Conservation (phyloP, 2,888 invertebrate genomes). For the Epirrita christyi region DNA sequence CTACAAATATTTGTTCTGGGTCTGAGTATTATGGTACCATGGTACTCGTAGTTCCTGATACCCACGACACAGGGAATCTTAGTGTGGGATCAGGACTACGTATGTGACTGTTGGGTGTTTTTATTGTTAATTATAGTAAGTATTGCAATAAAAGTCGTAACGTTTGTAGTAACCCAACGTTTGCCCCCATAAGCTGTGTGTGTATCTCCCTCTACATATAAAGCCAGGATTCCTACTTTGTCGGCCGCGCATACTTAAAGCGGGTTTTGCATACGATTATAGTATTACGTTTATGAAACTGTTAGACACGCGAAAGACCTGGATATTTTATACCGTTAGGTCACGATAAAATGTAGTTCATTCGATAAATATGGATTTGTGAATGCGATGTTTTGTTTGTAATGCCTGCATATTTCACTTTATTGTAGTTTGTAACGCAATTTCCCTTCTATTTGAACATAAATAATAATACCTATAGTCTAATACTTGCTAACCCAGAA, state of each 20-base stretch:
- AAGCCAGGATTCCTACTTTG: slow-evolving; percentile 33
- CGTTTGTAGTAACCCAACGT: not conserved
- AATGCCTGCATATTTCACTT: slow-evolving; percentile 12
- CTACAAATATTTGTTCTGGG: too few relatives aligned
- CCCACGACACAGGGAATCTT: too few relatives aligned
- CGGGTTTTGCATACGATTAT: slow-evolving; percentile 57
- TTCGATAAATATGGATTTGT: slow-evolving; percentile 24
- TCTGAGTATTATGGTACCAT: too few relatives aligned
- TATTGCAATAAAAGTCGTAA: too few relatives aligned
- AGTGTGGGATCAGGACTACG: too few relatives aligned
- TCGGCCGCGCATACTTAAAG: slow-evolving; percentile 49
- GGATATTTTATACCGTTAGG: slow-evolving; percentile 38
- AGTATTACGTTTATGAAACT: slow-evolving; percentile 39
- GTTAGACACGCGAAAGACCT: slow-evolving; percentile 38
- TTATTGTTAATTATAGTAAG: too few relatives aligned
- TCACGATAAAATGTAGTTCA: slow-evolving; percentile 32
- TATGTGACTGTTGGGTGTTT: too few relatives aligned
- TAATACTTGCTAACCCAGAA: too few relatives aligned
- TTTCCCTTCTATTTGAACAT: too few relatives aligned
- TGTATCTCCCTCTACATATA: slow-evolving; percentile 21
- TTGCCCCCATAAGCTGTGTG: slow-evolving; percentile 13
- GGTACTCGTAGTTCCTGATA: too few relatives aligned
- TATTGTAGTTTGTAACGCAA: slow-evolving; percentile 21
- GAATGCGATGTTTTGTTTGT: slow-evolving; percentile 17
- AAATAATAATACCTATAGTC: too few relatives aligned